Conservation (phyloP, 2,888 invertebrate species). For the Embidobia sp. region DNA sequence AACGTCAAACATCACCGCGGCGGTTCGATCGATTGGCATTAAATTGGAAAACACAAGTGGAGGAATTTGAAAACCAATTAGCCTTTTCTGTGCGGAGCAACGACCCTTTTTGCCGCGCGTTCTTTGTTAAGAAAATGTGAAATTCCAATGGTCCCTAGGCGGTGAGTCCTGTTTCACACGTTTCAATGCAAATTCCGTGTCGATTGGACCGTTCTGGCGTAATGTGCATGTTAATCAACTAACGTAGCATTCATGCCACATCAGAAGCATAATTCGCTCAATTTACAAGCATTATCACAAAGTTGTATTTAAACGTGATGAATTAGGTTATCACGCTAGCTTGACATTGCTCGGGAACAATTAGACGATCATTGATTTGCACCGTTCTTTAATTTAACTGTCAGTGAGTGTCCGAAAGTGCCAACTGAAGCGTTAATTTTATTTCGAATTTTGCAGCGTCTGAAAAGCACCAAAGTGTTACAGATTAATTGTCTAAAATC, state of each 20-base stretch:
- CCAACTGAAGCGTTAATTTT: too few species aligned
- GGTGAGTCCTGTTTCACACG: slow-evolving; percentile 71
- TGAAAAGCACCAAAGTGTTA: too few species aligned
- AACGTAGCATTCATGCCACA: slow-evolving; percentile 72
- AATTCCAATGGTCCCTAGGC: slow-evolving; percentile 48
- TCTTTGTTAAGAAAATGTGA: slow-evolving; percentile 38
- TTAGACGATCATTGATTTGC: slow-evolving; percentile 54
- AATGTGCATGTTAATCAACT: slow-evolving; percentile 79
- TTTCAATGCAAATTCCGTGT: slow-evolving; percentile 76
- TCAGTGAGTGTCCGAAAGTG: too few species aligned
- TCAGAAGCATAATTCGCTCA: slow-evolving; percentile 78
- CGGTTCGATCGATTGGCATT: too few species aligned
- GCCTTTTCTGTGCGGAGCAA: too few species aligned
- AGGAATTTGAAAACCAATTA: too few species aligned
- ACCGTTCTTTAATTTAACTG: slow-evolving; percentile 31
- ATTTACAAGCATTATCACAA: slow-evolving; percentile 80
- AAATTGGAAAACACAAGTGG: too few species aligned
- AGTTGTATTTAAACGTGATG: slow-evolving; percentile 77
- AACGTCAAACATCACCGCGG: too few species aligned
- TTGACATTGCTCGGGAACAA: slow-evolving; percentile 67
- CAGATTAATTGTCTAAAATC: too few species aligned
- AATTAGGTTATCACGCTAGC: slow-evolving; percentile 74
- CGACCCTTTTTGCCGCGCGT: neutral
- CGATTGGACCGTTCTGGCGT: slow-evolving; percentile 71
- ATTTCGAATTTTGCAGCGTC: too few species aligned